Base-by-base conservation (phyloP, 2,113 vertebrate species). In the Ranitomeya imitator region DNA sequence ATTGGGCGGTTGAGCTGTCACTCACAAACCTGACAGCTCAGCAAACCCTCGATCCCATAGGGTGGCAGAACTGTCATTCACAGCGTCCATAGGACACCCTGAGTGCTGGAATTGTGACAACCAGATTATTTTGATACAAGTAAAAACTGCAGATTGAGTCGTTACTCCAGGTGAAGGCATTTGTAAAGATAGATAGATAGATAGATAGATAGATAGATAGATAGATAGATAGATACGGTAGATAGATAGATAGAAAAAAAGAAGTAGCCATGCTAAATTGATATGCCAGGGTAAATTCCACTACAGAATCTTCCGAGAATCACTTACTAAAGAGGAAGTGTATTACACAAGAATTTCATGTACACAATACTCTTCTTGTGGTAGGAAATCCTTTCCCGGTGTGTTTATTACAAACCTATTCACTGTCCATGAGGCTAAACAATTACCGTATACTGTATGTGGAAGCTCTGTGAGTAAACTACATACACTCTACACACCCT, bases 321-420 rank as follows among this genome's bases (percentile, higher is more conserved):
- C 90, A 92, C 91, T 91, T 90, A 91, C 88, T 91, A 91, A 93
- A 91, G 85, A 91, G 88, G 92, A 93, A 82, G 83, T 21, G 81
- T 84, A 90, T 79, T 92, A 90, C 82, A 90, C 86, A 37, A 90
- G 84, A 76, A 77, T 90, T 89, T 88, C 86, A 89, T 71, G 90
- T 76, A 3, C 65, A 77, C 90, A 91, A 90, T 86, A 45, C 52
- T 71, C n/a, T 45, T 52, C 37, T 67, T 67, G 88, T 79, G 73
- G 88, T 88, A 92, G 91, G 91, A 87, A 88, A 89, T 52, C 73
- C 90, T 86, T 91, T 92, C 92, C 91, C 78, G 57, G 87, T 86
- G 88, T 89, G 89, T 90, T 90, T 93, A 91, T 76, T 65, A 79
- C 1, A 9, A 23, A 87, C 85, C 23, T 80, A 87, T 81, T 71